phyloP scores from a whole-genome alignment of 2,888 invertebrate genomes.

The Apamea anceps region DNA sequence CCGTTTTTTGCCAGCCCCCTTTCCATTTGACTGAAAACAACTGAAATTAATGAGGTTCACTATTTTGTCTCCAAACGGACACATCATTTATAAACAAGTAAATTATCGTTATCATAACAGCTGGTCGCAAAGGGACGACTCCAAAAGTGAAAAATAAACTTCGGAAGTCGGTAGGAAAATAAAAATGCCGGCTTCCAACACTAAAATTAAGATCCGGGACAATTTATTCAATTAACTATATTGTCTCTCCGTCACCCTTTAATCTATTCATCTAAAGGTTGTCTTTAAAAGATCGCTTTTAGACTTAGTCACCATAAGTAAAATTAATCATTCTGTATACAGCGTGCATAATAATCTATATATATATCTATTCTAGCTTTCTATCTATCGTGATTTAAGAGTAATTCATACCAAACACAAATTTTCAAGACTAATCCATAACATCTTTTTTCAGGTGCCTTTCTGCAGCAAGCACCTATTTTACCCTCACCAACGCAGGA shows the following conservation, averaged over 20 bases:
- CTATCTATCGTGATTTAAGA: not conserved
- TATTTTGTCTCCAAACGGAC: not conserved
- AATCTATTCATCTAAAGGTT: too few relatives aligned
- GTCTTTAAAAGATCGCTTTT: too few relatives aligned
- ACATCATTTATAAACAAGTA: slow-evolving; percentile 28
- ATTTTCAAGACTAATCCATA: not conserved
- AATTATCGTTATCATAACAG: slow-evolving; percentile 2
- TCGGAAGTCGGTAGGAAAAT: not conserved
- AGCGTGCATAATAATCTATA: not conserved
- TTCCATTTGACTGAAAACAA: slow-evolving; percentile 13
- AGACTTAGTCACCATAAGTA: not conserved
- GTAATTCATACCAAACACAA: not conserved
- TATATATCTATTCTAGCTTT: too few relatives aligned
- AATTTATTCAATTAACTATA: too few relatives aligned
- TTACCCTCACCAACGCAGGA: slow-evolving; percentile 8
- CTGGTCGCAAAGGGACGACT: not conserved
- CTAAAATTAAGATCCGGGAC: not conserved
- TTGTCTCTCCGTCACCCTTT: too few relatives aligned
- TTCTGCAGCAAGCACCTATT: slow-evolving; percentile 33
- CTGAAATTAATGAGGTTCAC: slow-evolving; percentile 33
- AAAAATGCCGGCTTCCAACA: not conserved
- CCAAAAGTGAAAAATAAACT: not conserved
- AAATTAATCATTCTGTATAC: not conserved
- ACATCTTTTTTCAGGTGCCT: slow-evolving; percentile 31
- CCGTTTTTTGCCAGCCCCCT: not conserved